Evolutionary conservation across 1,140 invertebrate genomes (phyloP), one percentile per base, ranked within the genome.

Genomic region (Brachionus sp.): DNA sequence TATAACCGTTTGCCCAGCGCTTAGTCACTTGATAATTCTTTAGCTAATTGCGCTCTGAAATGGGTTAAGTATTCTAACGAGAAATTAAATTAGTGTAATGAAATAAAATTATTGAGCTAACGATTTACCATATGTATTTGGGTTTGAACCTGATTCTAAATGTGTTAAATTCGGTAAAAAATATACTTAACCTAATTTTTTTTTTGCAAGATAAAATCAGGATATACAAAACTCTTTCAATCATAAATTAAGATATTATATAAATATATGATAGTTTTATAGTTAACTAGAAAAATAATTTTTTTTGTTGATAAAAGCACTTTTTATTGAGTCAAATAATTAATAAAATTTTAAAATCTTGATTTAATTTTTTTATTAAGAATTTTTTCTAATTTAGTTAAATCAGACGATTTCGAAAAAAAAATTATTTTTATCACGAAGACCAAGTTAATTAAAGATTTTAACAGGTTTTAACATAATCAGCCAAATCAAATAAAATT

Each of bases 131-230:
- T 57, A 57, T 57, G 50, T 23, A 57, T 16, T 57, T 57, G 50
- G 19, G 50, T 9, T 9, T 57, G 19, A 57, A 57, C 50, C 50
- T 57, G 50, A 57, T 57, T 57, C 50, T 57, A 23, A 57, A 57
- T 57, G 50, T 57, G 50, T 57, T 19, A 57, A 57, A 50, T 50
- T 50, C 44, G 44, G 44, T 50, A 50, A 50, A 50, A 57, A 19
- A 57, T 57, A 57, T 57, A 57, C 50, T 57, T 57, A 57, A 57
- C 50, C 50, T 19, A 57, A 57, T 57, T 57, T 57, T 57, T 57
- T 57, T 25, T 57, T 19, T 16, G 44, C 13, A 57, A 57, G 50
- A 57, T 57, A 19, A 57, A 57, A 57, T 57, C n/a, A 57, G 50
- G 16, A 57, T 57, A 57, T 57, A 57, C 16, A 57, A 50, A 50